Conservation (phyloP, 1,140 invertebrate species). For the Sinella curviseta region DNA sequence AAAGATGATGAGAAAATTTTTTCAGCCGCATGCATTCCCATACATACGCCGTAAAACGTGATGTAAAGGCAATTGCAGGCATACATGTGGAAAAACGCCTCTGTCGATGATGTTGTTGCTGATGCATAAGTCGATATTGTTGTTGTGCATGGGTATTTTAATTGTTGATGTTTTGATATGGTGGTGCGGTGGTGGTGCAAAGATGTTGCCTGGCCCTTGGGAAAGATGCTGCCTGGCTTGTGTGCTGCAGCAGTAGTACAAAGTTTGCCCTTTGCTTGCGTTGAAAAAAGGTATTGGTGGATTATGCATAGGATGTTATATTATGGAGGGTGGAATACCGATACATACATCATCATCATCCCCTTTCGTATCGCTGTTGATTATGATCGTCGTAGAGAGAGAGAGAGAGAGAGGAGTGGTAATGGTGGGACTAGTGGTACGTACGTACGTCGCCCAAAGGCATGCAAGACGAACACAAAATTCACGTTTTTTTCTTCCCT, state of each 20-base stretch:
- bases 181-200: not conserved
- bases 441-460: slow-evolving; percentile 7
- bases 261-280: no score
- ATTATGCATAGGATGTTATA: not conserved
- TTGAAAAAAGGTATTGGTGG: no score
- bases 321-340: not conserved
- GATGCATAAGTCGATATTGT: not conserved
- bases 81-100: not conserved
- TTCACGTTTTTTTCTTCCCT: not conserved
- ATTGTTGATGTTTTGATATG: slow-evolving; percentile 23
- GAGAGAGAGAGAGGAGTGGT: not conserved
- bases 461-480: slow-evolving; percentile 21
- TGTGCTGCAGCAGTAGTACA: no score
- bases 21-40: not conserved
- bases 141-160: slow-evolving; percentile 1
- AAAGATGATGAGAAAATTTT: slow-evolving; percentile 8
- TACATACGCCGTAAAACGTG: not conserved
- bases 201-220: slow-evolving; percentile 8
- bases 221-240: slow-evolving; percentile 13
- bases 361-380: not conserved
- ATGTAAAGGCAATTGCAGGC: no score
- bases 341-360: not conserved
- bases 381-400: not conserved
- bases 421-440: not conserved
- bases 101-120: not conserved